Evolutionary conservation across 2,888 invertebrate genomes (phyloP), one percentile per base, ranked within the genome.

Genomic region (Agrochola lychnidis): DNA sequence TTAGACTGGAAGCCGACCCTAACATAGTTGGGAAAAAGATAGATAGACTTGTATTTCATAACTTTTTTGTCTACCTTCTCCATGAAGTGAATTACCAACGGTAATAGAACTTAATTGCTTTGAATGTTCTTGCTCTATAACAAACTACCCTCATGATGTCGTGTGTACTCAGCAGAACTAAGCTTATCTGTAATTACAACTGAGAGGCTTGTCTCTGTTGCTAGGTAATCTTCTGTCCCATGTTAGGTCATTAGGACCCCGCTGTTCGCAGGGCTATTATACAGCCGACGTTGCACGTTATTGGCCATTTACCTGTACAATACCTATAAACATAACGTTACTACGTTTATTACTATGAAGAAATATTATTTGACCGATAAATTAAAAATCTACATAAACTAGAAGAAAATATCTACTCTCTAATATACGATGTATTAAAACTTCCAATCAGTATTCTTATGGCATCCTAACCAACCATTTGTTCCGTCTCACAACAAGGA

Each of bases 171-270:
- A 22, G 19, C 22, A 67, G 25, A 64, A 45, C 51, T 62, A 25
- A 48, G 36, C 53, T 77, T 77, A 78, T 77, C 76, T 77, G 25
- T 67, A 68, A 77, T 77, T 25, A 56, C 53, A 40, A 25, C 53
- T 22, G 9, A 76, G 67, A 12, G 45, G 42, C 19, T n/a, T 30
- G 22, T 19, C 53, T 56, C 45, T 53, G 53, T 25, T 66, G 19
- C 36, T 42, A 48, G 36, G 14, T 56, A 56, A 62, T 78, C 40
- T 25, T 19, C 7, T 25, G 9, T 48, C 64, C 40, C 30, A 66
- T 51, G 81, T 40, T 25, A 40, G 19, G 10, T 64, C 51, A n/a
- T 76, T 30, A 67, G 19, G 42, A 51, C 19, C 4, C 42, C 10
- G 30, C 42, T 42, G 16, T 66, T 40, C 16, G 19, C 42, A n/a